phyloP scores from a whole-genome alignment of 2,113 vertebrate species.

The Rhegmatorhina hoffmannsi region DNA sequence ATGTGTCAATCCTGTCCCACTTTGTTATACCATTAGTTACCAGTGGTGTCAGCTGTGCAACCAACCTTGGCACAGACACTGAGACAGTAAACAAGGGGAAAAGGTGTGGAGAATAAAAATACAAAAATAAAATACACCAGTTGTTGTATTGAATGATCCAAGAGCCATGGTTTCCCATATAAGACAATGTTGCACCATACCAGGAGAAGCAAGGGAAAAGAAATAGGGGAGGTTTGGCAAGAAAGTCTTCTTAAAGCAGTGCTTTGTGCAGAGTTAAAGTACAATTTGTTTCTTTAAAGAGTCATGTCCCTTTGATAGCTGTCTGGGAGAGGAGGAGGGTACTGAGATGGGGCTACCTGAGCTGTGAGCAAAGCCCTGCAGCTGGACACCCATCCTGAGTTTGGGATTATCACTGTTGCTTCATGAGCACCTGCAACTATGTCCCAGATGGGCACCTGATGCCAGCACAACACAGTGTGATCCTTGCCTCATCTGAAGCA shows the following conservation, averaged over 20 bases:
- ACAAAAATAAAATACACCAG: neutral
- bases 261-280: neutral
- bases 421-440: neutral
- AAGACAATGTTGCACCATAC: accelerated
- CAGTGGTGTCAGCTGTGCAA: neutral
- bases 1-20: neutral
- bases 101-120: neutral
- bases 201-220: neutral
- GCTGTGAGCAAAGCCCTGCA: neutral
- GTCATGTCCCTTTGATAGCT: neutral
- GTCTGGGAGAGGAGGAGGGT: neutral
- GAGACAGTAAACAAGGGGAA: neutral
- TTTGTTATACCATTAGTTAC: neutral
- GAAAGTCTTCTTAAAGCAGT: neutral
- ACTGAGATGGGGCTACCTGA: neutral
- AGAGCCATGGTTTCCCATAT: neutral
- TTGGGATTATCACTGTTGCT: neutral
- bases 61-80: neutral
- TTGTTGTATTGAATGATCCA: neutral
- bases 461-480: neutral
- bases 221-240: neutral
- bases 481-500: neutral
- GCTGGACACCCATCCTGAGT: neutral
- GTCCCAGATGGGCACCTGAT: neutral
- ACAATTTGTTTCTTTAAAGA: neutral